Conservation (phyloP, 2,113 vertebrate species). For the Baryphthengus martii region DNA sequence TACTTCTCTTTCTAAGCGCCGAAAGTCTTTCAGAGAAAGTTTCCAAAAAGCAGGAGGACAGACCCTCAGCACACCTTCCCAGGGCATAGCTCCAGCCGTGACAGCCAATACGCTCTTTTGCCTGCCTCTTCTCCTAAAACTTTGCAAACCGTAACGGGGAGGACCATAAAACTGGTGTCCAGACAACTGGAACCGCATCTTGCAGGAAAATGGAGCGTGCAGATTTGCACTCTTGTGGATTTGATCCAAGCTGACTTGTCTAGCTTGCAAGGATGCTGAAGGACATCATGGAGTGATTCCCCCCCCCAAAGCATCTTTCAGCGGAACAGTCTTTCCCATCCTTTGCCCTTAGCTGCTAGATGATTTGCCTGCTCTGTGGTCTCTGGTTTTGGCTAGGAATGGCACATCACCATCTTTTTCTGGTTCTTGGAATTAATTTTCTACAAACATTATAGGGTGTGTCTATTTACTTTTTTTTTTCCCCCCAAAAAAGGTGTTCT, state of each 20-base stretch:
- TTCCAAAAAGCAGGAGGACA: background rate
- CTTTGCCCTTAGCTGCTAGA: background rate
- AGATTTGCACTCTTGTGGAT: background rate
- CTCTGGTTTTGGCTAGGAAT: background rate
- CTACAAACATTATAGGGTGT: background rate
- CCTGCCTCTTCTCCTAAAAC: background rate
- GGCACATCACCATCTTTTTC: background rate
- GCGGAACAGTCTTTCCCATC: background rate
- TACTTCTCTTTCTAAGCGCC: background rate
- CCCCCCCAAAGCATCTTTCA: background rate
- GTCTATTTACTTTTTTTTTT: background rate
- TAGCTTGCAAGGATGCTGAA: background rate
- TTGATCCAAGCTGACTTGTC: background rate
- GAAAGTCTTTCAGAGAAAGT: background rate
- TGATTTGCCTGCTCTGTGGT: background rate
- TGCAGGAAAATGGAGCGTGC: background rate
- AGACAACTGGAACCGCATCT: fast-evolving
- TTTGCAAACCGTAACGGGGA: fast-evolving
- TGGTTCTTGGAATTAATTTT: background rate
- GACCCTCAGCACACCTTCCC: background rate
- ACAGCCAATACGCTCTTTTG: fast-evolving
- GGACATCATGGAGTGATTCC: background rate
- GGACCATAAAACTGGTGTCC: background rate
- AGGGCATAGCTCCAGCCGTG: background rate
- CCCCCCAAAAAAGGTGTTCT: background rate